Base-by-base conservation (phyloP, 1,140 invertebrate genomes). In the Drosophila mojavensis region DNA sequence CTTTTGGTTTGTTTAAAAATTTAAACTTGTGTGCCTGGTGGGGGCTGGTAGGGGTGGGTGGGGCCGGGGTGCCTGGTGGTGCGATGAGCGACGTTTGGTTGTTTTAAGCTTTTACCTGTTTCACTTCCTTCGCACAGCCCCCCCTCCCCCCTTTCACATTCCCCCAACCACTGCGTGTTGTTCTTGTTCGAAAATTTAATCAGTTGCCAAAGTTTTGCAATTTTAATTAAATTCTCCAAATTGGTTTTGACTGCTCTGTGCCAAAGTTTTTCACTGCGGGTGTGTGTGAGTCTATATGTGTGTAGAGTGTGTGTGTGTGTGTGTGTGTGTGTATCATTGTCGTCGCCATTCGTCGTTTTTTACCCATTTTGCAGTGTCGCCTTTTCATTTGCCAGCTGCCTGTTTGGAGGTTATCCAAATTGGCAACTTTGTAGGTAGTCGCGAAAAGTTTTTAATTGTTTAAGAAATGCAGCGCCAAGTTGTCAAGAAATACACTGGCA, bases 151-250 rank as follows among this genome's bases (percentile, higher is more conserved):
- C 4, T 5, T 15, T 15, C 41, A 11, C 41, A 43, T 39, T n/a
- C 43, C 24, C 33, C 58, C 50, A 15, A 1, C 28, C 7, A n/a
- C 11, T 24, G 24, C 48, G 39, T 60, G 59, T 61, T 71, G 41
- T 75, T 80, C 74, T 79, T 84, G 71, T 82, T 71, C 67, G 66
- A 68, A 89, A 89, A 89, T 89, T 89, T 89, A 89, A 89, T 89
- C 84, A 89, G 84, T 84, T 90, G 82, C 82, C 88, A 90, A 90
- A 90, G 82, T 90, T 90, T 90, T 90, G 88, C 88, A 90, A 90
- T 90, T 90, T 90, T 90, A 90, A 90, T 90, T 90, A 90, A 90
- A 90, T 90, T 90, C 85, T 89, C 84, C 84, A 89, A 89, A 89
- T 89, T 89, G 84, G 84, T 89, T 89, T 89, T 89, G 84, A 89